Percentiles rank a stretch among this genome's conserved stretches.
Conservation (phyloP, 1,140 invertebrate genomes). For the Apis laboriosa region DNA sequence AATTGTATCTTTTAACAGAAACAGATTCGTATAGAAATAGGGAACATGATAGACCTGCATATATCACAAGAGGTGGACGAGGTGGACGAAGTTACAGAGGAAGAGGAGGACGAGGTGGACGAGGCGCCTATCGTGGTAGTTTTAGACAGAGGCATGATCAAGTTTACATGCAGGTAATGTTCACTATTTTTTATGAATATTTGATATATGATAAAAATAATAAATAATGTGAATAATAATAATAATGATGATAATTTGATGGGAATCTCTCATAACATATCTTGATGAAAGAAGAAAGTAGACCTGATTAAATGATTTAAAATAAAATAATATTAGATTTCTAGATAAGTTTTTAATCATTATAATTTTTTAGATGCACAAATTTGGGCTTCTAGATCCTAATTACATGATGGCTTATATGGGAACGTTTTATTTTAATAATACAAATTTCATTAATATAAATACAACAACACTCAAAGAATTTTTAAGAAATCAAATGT, state of each 20-base stretch:
- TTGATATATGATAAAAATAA: background rate
- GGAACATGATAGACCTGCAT: conserved; percentile 73
- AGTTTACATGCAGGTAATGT: conserved; percentile 80
- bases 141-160: conserved; percentile 79
- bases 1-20: conserved; percentile 32
- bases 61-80: conserved; percentile 70
- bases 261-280: conserved; percentile 51
- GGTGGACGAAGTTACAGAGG: conserved; percentile 71
- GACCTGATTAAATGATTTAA: conserved; percentile 56
- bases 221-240: background rate
- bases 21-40: conserved; percentile 73
- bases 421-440: conserved; percentile 84
- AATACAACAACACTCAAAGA: conserved; percentile 86
- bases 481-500: conserved; percentile 92
- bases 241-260: conserved; percentile 15
- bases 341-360: background rate
- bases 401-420: conserved; percentile 84
- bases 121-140: conserved; percentile 64
- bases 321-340: background rate
- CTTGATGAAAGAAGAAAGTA: conserved; percentile 55
- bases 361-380: conserved; percentile 70
- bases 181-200: background rate
- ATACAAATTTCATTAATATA: conserved; percentile 80
- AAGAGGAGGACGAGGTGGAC: conserved; percentile 71
- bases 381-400: conserved; percentile 74